These are phyloP conservation scores for Tachina fera DNA, from an alignment of 2,888 invertebrate species.

Conservation along the genomic window DNA sequence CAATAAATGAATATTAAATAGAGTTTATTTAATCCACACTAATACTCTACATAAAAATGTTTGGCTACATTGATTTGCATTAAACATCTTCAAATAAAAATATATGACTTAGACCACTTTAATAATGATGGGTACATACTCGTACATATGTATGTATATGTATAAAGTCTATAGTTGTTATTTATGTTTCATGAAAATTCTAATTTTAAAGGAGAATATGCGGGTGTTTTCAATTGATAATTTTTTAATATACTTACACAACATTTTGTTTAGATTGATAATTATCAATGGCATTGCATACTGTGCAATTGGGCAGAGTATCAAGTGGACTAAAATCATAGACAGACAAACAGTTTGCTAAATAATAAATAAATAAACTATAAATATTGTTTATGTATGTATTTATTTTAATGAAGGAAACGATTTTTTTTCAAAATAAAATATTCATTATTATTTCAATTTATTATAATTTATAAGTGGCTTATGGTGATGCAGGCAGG, in stretches of 20 bases:
- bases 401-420: slow-evolving; percentile 31
- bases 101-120: too few relatives aligned
- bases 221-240: slow-evolving; percentile 40
- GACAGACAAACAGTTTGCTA: not conserved
- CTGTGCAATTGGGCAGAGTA: slow-evolving; percentile 52
- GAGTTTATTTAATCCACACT: too few relatives aligned
- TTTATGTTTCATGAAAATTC: not conserved
- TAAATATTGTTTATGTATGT: not conserved
- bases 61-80: too few relatives aligned
- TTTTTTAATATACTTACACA: not conserved
- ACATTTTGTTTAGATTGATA: not conserved
- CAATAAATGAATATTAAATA: too few relatives aligned
- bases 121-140: too few relatives aligned
- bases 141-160: too few relatives aligned
- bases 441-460: slow-evolving; percentile 22
- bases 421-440: slow-evolving; percentile 33
- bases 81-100: too few relatives aligned
- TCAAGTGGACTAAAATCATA: slow-evolving; percentile 50
- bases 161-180: not conserved
- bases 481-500: not conserved
- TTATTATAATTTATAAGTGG: slow-evolving; percentile 34
- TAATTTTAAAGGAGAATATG: slow-evolving; percentile 11
- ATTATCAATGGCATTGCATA: slow-evolving; percentile 20
- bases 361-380: slow-evolving; percentile 32
- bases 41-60: too few relatives aligned